Percentiles rank a stretch among this genome's conserved stretches.
These are phyloP conservation scores for Vireo griseus DNA, from an alignment of 2,797 vertebrate genomes.

Conservation along the genomic window DNA sequence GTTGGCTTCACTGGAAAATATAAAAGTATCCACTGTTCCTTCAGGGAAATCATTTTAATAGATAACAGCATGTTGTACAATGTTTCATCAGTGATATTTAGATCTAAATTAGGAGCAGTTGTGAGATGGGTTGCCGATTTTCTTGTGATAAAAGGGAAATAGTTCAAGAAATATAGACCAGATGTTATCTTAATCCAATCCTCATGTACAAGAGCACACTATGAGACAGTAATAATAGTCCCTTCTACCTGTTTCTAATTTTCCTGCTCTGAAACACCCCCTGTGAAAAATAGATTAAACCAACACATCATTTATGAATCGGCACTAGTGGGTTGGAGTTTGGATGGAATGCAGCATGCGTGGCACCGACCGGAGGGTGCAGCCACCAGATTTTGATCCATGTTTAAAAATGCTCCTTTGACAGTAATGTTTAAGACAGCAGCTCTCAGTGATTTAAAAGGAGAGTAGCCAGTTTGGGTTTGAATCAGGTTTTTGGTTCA, in stretches of 20 bases:
- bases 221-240: conserved; percentile 77
- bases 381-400: conserved; percentile 53
- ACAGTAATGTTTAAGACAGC: conserved; percentile 67
- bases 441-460: conserved; percentile 63
- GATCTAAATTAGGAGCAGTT: conserved; percentile 86
- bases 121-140: conserved; percentile 81
- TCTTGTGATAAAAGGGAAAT: conserved; percentile 84
- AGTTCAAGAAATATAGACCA: conserved; percentile 81
- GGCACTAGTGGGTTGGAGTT: conserved; percentile 49
- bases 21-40: conserved; percentile 80
- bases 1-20: conserved; percentile 73
- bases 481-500: conserved; percentile 54
- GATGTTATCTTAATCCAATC: conserved; percentile 86
- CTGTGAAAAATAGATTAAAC: conserved; percentile 83
- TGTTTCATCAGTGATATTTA: conserved; percentile 86
- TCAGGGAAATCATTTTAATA: conserved; percentile 84
- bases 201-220: conserved; percentile 80
- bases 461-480: conserved; percentile 63
- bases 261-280: conserved; percentile 77
- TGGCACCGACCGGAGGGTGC: conserved; percentile 45
- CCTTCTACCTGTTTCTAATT: conserved; percentile 83
- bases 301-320: conserved; percentile 77
- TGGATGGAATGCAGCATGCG: conserved; percentile 54
- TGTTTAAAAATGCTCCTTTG: conserved; percentile 61
- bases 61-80: conserved; percentile 86